phyloP scores from a whole-genome alignment of 1,140 invertebrate genomes.

The Stegodyphus dumicola region DNA sequence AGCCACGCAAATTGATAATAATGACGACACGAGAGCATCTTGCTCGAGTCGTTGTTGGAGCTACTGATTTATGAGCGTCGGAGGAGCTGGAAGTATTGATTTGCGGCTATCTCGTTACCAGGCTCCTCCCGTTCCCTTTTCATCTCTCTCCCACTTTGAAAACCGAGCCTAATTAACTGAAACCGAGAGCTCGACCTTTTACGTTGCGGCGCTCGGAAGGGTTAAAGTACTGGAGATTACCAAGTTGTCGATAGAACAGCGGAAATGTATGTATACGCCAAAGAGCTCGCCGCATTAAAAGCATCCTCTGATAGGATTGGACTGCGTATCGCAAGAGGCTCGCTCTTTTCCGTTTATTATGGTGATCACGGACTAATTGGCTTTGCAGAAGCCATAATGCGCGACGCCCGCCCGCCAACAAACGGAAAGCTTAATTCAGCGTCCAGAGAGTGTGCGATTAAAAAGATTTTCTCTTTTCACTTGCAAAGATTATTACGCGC shows the following conservation, averaged over 20 bases:
- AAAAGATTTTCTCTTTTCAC: constrained; percentile 47
- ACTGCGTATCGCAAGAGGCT: neutral
- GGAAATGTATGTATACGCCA: constrained; percentile 41
- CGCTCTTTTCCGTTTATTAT: constrained; percentile 46
- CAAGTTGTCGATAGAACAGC: constrained; percentile 48
- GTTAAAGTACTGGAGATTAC: constrained; percentile 59
- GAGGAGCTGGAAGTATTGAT: constrained; percentile 36
- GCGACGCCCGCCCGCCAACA: neutral
- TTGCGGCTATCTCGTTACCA: constrained; percentile 54
- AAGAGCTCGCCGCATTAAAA: constrained; percentile 56
- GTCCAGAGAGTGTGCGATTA: constrained; percentile 45
- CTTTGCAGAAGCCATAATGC: constrained; percentile 46
- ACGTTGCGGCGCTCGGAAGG: constrained; percentile 30
- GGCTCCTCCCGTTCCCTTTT: constrained; percentile 30
- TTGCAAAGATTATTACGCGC: constrained; percentile 53
- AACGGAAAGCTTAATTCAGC: constrained; percentile 17
- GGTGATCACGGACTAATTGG: constrained; percentile 56
- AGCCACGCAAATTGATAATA: constrained; percentile 58
- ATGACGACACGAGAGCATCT: constrained; percentile 53
- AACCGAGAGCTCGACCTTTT: constrained; percentile 59
- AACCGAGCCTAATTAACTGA: constrained; percentile 57
- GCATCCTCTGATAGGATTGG: constrained; percentile 51
- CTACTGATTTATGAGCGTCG: constrained; percentile 50
- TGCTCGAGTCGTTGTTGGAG: constrained; percentile 23
- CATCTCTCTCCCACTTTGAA: constrained; percentile 42